Evolutionary conservation across 2,888 invertebrate genomes (phyloP).

Genomic region (Drosophila gaucha): DNA sequence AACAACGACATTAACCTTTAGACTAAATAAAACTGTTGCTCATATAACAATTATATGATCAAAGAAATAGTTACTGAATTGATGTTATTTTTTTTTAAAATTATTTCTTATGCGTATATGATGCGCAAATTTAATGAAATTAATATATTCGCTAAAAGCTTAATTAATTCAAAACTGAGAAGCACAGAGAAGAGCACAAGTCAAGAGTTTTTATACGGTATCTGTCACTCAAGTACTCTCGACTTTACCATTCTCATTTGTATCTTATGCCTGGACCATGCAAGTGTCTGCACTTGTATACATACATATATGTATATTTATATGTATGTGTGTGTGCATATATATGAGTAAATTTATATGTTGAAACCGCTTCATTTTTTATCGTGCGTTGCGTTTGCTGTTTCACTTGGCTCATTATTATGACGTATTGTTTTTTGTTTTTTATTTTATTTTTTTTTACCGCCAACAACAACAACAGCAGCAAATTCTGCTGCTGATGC

Average conservation of each 20-base stretch:
- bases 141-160: too few relatives aligned
- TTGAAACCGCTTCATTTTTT: constrained; percentile 52
- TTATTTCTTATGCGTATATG: neutral
- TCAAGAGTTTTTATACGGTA: constrained; percentile 14
- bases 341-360: constrained; percentile 36
- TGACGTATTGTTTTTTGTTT: constrained; percentile 63
- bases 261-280: constrained; percentile 30
- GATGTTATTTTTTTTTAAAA: neutral
- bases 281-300: constrained; percentile 46
- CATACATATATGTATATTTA: neutral
- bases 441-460: constrained; percentile 4
- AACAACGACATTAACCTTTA: constrained; percentile 9
- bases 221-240: neutral
- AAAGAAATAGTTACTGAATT: neutral
- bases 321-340: neutral
- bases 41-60: neutral
- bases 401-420: constrained; percentile 65
- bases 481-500: constrained; percentile 37
- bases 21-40: neutral
- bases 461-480: constrained; percentile 20
- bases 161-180: constrained; percentile 5
- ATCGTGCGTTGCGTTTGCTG: constrained; percentile 44
- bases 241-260: constrained; percentile 1
- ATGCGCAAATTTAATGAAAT: too few relatives aligned
- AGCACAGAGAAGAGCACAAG: neutral